These are phyloP conservation scores for Steinernema feltiae DNA, from an alignment of 1,140 invertebrate species.

Conservation along the genomic window DNA sequence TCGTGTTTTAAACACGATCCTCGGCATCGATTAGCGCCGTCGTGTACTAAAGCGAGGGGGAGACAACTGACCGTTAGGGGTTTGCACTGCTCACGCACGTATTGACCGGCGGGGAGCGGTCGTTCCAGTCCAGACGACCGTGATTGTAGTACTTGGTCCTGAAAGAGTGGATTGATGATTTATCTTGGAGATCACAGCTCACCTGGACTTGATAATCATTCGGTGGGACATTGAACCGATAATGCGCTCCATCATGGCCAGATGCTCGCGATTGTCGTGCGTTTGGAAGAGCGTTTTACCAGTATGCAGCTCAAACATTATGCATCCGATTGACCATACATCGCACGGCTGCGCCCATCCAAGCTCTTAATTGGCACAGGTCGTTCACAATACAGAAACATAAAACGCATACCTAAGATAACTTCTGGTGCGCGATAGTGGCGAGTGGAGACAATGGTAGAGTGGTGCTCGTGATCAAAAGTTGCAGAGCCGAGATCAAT, in stretches of 20 bases:
- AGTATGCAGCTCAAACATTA: constrained; percentile 95
- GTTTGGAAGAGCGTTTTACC: constrained; percentile 97
- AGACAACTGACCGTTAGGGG: constrained; percentile 75
- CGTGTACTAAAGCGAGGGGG: not conserved
- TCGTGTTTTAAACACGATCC: constrained; percentile 12
- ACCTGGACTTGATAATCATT: constrained; percentile 85
- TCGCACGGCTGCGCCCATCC: constrained; percentile 99
- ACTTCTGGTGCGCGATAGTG: constrained; percentile 99
- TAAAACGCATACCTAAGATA: constrained; percentile 73
- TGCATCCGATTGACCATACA: constrained; percentile 99
- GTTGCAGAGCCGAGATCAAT: constrained; percentile 99
- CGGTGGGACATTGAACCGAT: constrained; percentile 87
- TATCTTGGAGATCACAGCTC: constrained; percentile 33
- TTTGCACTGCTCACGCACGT: constrained; percentile 96
- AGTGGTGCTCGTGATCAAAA: constrained; percentile 98
- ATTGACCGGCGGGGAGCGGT: constrained; percentile 88
- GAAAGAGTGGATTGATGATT: constrained; percentile 19
- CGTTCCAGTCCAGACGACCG: constrained; percentile 87
- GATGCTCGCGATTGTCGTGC: constrained; percentile 96
- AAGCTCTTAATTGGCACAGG: constrained; percentile 68
- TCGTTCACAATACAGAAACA: not conserved
- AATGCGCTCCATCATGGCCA: constrained; percentile 99
- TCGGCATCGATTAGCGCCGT: not conserved
- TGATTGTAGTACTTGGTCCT: constrained; percentile 76
- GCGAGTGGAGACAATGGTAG: constrained; percentile 94